These are phyloP conservation scores for Drosophila eohydei DNA, from an alignment of 2,888 invertebrate genomes.

Conservation along the genomic window DNA sequence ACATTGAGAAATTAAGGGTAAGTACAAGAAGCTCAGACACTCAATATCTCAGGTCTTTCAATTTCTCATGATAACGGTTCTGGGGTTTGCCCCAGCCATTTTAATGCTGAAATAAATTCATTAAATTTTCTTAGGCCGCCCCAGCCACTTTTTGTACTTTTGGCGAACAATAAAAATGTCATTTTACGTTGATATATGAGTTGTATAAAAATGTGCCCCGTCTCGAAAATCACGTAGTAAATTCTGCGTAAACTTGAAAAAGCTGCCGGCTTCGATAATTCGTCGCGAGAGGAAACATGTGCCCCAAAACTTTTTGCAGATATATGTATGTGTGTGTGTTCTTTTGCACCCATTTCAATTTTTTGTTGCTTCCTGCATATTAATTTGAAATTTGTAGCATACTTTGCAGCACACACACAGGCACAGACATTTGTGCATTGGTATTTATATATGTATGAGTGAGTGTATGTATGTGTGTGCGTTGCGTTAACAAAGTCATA, in stretches of 20 bases:
- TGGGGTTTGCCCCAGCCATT: slow-evolving; percentile 7
- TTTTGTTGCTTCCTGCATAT: slow-evolving; percentile 62
- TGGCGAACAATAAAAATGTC: slow-evolving; percentile 75
- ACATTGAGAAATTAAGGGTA: slow-evolving; percentile 2
- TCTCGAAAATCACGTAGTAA: slow-evolving; percentile 71
- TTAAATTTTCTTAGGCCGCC: slow-evolving; percentile 46
- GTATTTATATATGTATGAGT: slow-evolving; percentile 17
- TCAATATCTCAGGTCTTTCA: slow-evolving; percentile 44
- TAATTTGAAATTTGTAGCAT: slow-evolving; percentile 78
- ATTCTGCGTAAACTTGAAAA: slow-evolving; percentile 68
- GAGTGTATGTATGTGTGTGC: slow-evolving; percentile 23
- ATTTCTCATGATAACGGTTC: slow-evolving; percentile 45
- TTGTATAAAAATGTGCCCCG: slow-evolving; percentile 29
- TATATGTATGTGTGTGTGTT: not conserved
- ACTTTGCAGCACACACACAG: slow-evolving; percentile 51
- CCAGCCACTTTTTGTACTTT: slow-evolving; percentile 30
- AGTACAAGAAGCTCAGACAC: slow-evolving; percentile 15
- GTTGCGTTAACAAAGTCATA: slow-evolving; percentile 75
- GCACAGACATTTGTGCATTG: slow-evolving; percentile 25
- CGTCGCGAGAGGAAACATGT: slow-evolving; percentile 66
- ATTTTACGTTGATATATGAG: slow-evolving; percentile 73
- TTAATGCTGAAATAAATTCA: slow-evolving; percentile 65
- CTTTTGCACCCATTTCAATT: slow-evolving; percentile 61
- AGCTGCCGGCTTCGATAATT: slow-evolving; percentile 66
- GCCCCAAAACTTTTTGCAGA: slow-evolving; percentile 20